These are phyloP conservation scores for Mormoops blainvillei DNA, from an alignment of 2,113 vertebrate genomes.

Conservation along the genomic window DNA sequence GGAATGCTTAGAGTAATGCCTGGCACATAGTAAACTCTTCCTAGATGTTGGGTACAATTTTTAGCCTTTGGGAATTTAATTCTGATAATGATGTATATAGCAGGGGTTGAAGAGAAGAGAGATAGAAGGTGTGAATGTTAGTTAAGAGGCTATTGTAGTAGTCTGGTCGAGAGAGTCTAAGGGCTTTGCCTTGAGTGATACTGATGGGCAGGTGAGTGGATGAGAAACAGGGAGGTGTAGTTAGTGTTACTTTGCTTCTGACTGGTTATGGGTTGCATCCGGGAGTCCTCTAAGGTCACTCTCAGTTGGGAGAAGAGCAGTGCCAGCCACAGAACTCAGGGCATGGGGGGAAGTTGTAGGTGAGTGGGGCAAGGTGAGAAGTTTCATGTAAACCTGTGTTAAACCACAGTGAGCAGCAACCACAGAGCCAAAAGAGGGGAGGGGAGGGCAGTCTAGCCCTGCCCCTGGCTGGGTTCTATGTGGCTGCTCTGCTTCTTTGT, in stretches of 20 bases:
- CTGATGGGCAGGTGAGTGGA: rapidly evolving
- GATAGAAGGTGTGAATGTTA: background rate
- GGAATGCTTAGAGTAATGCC: background rate
- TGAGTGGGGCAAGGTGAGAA: background rate
- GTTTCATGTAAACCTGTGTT: background rate
- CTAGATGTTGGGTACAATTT: background rate
- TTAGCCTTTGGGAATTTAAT: background rate
- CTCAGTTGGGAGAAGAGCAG: background rate
- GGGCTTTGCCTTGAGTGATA: background rate
- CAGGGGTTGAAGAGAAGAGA: background rate
- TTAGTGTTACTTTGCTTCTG: background rate
- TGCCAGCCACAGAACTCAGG: background rate
- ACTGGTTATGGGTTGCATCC: background rate
- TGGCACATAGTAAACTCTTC: background rate
- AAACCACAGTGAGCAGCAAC: background rate
- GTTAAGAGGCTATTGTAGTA: background rate
- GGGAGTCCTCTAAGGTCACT: background rate
- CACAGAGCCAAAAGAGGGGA: background rate
- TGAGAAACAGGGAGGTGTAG: background rate
- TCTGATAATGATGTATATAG: background rate
- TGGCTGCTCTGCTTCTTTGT: background rate
- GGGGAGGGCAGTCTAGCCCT: rapidly evolving
- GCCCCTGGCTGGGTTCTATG: background rate
- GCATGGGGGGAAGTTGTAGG: background rate
- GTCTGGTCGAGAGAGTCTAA: background rate